phyloP scores from a whole-genome alignment of 2,797 vertebrate genomes.

The Enteromius treurensis region DNA sequence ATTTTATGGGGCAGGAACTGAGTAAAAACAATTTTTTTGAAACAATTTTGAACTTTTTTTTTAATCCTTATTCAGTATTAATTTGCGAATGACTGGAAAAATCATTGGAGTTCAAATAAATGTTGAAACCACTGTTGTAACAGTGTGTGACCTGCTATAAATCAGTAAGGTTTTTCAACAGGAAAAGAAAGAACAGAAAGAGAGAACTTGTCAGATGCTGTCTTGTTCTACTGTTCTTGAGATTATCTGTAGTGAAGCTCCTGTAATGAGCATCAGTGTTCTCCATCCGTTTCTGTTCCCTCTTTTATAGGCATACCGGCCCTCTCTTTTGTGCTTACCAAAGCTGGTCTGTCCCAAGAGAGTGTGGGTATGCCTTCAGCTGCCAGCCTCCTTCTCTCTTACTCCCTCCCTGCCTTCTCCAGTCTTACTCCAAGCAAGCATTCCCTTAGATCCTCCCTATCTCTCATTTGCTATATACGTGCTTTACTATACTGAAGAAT shows the following conservation, averaged over 20 bases:
- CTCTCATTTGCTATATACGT: constrained; percentile 10
- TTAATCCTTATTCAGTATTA: background rate
- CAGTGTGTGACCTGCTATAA: background rate
- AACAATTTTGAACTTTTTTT: background rate
- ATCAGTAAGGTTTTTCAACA: constrained; percentile 52
- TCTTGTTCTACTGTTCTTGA: background rate
- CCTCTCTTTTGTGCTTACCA: constrained; percentile 39
- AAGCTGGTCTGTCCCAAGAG: constrained; percentile 44
- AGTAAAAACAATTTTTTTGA: background rate
- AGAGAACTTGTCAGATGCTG: constrained; percentile 34
- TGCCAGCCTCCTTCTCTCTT: constrained; percentile 9
- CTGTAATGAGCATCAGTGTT: constrained; percentile 21
- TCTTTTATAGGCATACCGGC: background rate
- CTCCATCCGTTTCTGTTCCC: background rate
- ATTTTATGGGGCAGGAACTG: background rate
- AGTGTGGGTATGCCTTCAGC: constrained; percentile 38
- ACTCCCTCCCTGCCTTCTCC: background rate
- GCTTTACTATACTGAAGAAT: constrained; percentile 13
- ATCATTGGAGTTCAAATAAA: background rate
- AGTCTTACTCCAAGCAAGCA: background rate
- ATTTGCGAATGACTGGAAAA: background rate
- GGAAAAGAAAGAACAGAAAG: constrained; percentile 42
- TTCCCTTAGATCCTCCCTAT: constrained; percentile 25
- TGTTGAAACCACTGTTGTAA: background rate
- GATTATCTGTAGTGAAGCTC: constrained; percentile 8